Evolutionary conservation across 2,113 vertebrate species (phyloP).

Genomic region (Strix aluco): DNA sequence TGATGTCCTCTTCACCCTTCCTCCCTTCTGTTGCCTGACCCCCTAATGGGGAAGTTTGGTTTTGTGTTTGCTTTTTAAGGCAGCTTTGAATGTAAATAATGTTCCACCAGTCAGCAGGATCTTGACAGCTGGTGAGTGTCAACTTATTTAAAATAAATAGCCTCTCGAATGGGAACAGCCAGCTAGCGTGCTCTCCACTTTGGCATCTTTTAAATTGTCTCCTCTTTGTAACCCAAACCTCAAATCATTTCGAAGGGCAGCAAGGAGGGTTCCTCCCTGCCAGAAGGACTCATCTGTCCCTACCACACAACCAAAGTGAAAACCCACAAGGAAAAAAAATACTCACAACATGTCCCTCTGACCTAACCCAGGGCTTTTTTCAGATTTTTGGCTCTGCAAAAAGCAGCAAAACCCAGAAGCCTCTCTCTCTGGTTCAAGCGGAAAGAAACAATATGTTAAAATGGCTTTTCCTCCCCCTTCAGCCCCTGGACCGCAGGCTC

Average conservation of each 20-base stretch:
- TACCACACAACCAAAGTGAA: constrained; percentile 3
- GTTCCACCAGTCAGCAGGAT: constrained; percentile 59
- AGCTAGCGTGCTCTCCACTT: constrained; percentile 1
- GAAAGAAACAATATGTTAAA: background rate
- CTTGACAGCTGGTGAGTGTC: constrained; percentile 60
- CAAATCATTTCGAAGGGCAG: constrained; percentile 26
- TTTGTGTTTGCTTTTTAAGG: constrained; percentile 48
- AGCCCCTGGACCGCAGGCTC: background rate
- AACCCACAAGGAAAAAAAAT: background rate
- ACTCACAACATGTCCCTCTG: background rate
- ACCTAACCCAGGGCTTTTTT: background rate
- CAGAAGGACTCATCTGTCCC: background rate
- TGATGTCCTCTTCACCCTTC: constrained; percentile 50
- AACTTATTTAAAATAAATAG: constrained; percentile 65
- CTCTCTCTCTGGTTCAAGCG: background rate
- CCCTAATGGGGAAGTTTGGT: constrained; percentile 35
- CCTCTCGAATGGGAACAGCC: constrained; percentile 29
- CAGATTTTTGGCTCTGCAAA: background rate
- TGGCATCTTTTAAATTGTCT: constrained; percentile 36
- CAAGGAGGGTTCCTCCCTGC: background rate
- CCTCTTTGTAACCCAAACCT: constrained; percentile 49
- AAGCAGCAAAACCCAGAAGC: background rate
- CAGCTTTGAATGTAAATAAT: constrained; percentile 57
- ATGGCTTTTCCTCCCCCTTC: background rate
- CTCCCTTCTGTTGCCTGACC: constrained; percentile 30